Conservation (phyloP, 2,797 vertebrate species). For the Aselliscus stoliczkanus region DNA sequence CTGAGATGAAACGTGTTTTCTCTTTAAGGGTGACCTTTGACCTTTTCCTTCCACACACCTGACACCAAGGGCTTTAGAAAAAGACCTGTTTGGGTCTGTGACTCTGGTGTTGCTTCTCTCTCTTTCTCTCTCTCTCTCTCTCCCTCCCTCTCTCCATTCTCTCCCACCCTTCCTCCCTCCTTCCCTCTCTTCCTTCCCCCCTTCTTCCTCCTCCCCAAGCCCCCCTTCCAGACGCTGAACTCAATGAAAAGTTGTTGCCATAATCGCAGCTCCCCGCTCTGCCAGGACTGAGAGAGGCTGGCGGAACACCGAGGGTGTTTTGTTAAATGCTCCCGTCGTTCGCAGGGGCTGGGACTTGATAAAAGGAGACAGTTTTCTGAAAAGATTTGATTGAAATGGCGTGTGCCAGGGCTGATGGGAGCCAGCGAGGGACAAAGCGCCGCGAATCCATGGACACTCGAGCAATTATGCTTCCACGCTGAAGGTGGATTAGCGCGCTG, state of each 20-base stretch:
- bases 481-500: slow-evolving; percentile 99
- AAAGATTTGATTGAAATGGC: slow-evolving; percentile 98
- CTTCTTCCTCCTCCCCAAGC: too few species aligned
- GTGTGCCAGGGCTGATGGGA: slow-evolving; percentile 98
- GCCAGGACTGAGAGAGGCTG: slow-evolving; percentile 61
- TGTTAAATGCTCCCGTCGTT: slow-evolving; percentile 86
- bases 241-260: slow-evolving; percentile 62
- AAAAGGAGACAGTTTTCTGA: slow-evolving; percentile 90
- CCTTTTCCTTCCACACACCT: slow-evolving; percentile 63
- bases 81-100: not conserved
- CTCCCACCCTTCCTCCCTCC: not conserved
- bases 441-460: slow-evolving; percentile 97
- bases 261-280: not conserved
- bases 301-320: slow-evolving; percentile 82
- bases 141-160: not conserved
- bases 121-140: not conserved
- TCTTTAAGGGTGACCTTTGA: slow-evolving; percentile 56
- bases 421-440: slow-evolving; percentile 99
- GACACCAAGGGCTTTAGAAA: slow-evolving; percentile 8
- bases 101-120: not conserved
- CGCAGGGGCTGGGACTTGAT: slow-evolving; percentile 90
- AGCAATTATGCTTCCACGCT: slow-evolving; percentile 99
- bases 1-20: slow-evolving; percentile 52
- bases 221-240: not conserved
- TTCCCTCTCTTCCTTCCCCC: too few species aligned